Conservation (phyloP, 2,888 invertebrate genomes). For the Diplolepis rosae region DNA sequence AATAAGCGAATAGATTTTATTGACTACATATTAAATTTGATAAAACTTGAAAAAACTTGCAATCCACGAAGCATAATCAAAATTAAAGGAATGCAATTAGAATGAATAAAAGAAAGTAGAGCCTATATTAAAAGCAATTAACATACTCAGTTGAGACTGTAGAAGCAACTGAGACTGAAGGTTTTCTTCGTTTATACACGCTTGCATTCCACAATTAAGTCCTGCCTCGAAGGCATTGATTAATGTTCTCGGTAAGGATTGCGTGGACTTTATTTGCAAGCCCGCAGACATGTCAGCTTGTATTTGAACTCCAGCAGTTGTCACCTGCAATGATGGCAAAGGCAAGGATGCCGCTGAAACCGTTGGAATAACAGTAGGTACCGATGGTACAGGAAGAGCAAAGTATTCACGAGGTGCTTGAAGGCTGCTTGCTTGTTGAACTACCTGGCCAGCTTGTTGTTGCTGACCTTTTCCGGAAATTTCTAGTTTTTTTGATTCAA, state of each 20-base stretch:
- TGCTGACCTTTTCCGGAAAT: slow-evolving; percentile 65
- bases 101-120: no score
- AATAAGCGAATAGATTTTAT: not conserved
- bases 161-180: slow-evolving; percentile 62
- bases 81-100: no score
- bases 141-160: slow-evolving; percentile 53
- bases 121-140: slow-evolving; percentile 34
- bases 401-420: slow-evolving; percentile 57
- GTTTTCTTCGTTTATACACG: slow-evolving; percentile 49
- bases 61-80: not conserved
- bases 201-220: slow-evolving; percentile 52
- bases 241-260: slow-evolving; percentile 59
- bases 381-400: slow-evolving; percentile 59
- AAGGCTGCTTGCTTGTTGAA: slow-evolving; percentile 49
- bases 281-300: slow-evolving; percentile 63
- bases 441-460: slow-evolving; percentile 53
- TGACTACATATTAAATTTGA: not conserved
- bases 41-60: not conserved
- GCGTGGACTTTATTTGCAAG: slow-evolving; percentile 60
- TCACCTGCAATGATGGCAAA: slow-evolving; percentile 58
- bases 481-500: slow-evolving; percentile 67
- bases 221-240: slow-evolving; percentile 61
- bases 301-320: slow-evolving; percentile 62
- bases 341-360: slow-evolving; percentile 49
- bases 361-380: slow-evolving; percentile 51